Conservation (phyloP, 2,888 invertebrate genomes). For the Phlogophora meticulosa region DNA sequence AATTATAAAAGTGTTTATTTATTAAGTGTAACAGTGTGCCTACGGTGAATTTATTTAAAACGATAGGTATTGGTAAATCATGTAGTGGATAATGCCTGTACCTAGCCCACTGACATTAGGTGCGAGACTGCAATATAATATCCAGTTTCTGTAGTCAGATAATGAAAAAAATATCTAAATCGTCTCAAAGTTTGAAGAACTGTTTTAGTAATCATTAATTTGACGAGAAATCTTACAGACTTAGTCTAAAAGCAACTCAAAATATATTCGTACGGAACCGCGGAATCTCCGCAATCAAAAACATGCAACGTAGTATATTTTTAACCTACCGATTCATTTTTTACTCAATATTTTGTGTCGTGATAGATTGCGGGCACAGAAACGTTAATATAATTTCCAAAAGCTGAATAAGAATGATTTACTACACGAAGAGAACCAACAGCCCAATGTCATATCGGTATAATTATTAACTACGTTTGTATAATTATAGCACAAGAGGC, state of each 20-base stretch:
- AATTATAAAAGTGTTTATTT: constrained; percentile 1
- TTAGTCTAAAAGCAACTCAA: too few relatives aligned
- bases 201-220: too few relatives aligned
- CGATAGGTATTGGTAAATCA: too few relatives aligned
- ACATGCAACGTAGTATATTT: constrained; percentile 18
- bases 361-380: constrained; percentile 21
- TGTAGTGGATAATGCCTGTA: too few relatives aligned
- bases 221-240: too few relatives aligned
- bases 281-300: neutral
- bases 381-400: constrained; percentile 37
- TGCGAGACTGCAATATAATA: neutral
- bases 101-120: too few relatives aligned
- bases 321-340: constrained; percentile 5
- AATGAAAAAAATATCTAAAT: too few relatives aligned
- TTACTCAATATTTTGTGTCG: constrained; percentile 34
- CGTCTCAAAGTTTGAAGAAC: too few relatives aligned
- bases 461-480: constrained; percentile 31
- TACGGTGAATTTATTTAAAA: too few relatives aligned
- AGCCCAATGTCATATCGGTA: constrained; percentile 52
- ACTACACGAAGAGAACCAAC: constrained; percentile 39
- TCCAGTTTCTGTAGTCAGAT: neutral
- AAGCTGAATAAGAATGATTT: constrained; percentile 42
- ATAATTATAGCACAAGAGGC: constrained; percentile 53
- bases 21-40: too few relatives aligned
- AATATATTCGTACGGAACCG: constrained; percentile 8